Evolutionary conservation across 2,888 invertebrate species (phyloP), one percentile per base, ranked within the genome.

Genomic region (Melipona beecheii): DNA sequence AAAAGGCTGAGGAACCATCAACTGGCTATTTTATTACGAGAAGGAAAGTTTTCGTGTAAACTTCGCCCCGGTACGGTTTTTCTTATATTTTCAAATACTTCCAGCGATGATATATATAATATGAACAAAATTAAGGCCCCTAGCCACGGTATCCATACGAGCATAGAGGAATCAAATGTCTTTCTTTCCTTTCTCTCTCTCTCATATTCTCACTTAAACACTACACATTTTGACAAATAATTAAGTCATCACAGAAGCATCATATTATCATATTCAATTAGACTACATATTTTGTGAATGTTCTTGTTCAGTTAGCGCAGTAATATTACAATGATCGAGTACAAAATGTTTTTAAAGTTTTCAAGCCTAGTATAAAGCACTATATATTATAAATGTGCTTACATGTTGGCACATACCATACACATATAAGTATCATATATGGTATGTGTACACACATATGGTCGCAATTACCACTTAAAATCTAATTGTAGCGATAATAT

Each of bases 221-320:
- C 90, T 91, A 89, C 88, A 92, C 91, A 92, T 93, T 92, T 92
- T 91, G 91, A 92, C 91, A 92, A 92, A 92, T 91, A 92, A 90
- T 92, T 92, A 92, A 92, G 88, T 93, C 93, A 94, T 94, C 94
- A 93, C 94, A 94, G 94, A 94, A 94, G 94, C 94, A 92, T 94
- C 92, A 92, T 92, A 90, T 92, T 92, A 91, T 91, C 91, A 88
- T 93, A 91, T 91, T 91, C 90, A 91, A 91, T 91, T 93, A 93
- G 91, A 93, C 92, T 94, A 93, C 91, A 92, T 93, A 91, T 89
- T 78, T 90, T 87, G 87, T 90, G 89, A 89, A 87, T 89, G 85
- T 91, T 89, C 90, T 89, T 87, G 89, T 91, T 88, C 85, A 80
- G 84, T 93, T 72, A 94, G 93, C 93, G 92, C 92, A 91, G 87